Percentiles rank a stretch among this genome's conserved stretches.
phyloP scores from a whole-genome alignment of 2,113 vertebrate genomes.

The Tauraco erythrolophus region DNA sequence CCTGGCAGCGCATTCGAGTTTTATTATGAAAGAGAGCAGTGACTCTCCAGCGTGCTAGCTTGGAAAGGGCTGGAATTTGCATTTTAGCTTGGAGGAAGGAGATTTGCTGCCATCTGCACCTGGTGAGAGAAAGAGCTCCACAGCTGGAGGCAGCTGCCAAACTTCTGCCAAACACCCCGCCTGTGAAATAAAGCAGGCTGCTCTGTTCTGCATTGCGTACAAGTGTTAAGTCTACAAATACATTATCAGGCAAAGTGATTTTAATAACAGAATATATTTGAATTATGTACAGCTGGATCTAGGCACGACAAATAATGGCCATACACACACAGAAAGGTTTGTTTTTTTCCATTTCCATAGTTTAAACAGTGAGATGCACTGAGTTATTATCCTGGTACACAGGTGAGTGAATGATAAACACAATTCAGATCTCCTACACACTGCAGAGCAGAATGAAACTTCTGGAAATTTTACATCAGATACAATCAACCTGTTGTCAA shows the following conservation, averaged over 20 bases:
- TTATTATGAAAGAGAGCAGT: neutral
- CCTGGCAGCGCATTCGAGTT: neutral
- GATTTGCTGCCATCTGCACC: conserved; percentile 65
- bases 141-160: conserved; percentile 42
- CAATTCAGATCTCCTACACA: neutral
- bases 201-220: neutral
- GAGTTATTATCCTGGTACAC: neutral
- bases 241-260: neutral
- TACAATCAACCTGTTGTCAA: neutral
- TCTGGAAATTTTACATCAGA: neutral
- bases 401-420: neutral
- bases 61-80: conserved; percentile 26
- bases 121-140: conserved; percentile 51
- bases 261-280: neutral
- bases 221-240: neutral
- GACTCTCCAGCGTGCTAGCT: neutral
- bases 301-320: neutral
- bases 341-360: neutral
- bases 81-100: conserved; percentile 13
- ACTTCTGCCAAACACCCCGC: neutral
- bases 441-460: neutral
- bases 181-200: neutral
- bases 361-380: neutral
- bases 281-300: neutral
- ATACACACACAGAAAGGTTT: neutral